A percentile compares a stretch with the other conserved stretches of the same genome.
Evolutionary conservation across 2,888 invertebrate genomes (phyloP).

Genomic region (Proisotoma minuta): DNA sequence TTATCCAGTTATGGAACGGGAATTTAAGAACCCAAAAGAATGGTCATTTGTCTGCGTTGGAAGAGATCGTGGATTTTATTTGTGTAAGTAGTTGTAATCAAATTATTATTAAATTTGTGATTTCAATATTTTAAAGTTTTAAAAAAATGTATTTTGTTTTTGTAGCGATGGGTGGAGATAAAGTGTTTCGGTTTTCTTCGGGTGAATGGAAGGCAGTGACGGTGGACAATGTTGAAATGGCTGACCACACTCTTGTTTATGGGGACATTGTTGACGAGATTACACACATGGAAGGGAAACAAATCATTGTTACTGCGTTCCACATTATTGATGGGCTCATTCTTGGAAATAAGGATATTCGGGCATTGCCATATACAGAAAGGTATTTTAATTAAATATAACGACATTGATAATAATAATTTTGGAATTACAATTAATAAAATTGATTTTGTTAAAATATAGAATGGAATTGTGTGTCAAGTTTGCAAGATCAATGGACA

Average conservation of each 20-base stretch:
- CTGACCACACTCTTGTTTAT: constrained; percentile 66
- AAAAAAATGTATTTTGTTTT: neutral
- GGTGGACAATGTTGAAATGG: constrained; percentile 58
- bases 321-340: constrained; percentile 74
- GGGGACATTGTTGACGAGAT: constrained; percentile 69
- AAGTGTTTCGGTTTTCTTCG: constrained; percentile 58
- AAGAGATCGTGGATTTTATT: constrained; percentile 41
- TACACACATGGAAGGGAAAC: constrained; percentile 57
- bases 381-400: constrained; percentile 55
- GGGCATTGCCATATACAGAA: constrained; percentile 57
- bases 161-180: constrained; percentile 53
- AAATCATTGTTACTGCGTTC: constrained; percentile 60
- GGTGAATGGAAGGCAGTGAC: constrained; percentile 51
- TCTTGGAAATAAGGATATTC: constrained; percentile 67
- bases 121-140: neutral
- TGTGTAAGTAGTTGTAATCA: constrained; percentile 25
- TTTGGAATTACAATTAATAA: constrained; percentile 46
- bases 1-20: constrained; percentile 28
- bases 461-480: constrained; percentile 56
- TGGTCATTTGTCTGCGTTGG: constrained; percentile 43
- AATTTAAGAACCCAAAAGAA: constrained; percentile 34
- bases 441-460: constrained; percentile 4
- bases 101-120: neutral
- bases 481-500: constrained; percentile 68
- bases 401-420: constrained; percentile 48